Evolutionary conservation across 2,888 invertebrate genomes (phyloP).

Genomic region (Kryphioiulus occultus): DNA sequence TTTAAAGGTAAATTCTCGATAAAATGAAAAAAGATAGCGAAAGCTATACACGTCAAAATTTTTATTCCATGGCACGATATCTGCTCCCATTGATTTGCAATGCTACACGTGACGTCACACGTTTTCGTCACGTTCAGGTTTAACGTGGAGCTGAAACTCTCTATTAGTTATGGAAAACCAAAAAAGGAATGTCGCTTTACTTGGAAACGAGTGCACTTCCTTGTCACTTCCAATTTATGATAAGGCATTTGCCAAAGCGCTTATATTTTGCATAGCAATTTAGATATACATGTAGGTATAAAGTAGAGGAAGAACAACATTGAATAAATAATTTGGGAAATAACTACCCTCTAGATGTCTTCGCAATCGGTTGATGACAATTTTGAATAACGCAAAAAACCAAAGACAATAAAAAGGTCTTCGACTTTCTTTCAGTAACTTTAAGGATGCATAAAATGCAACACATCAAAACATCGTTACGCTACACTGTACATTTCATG

Average conservation of each 20-base stretch:
- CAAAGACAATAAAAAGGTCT: neutral
- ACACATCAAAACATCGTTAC: neutral
- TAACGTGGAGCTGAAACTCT: too few relatives aligned
- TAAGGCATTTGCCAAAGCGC: neutral
- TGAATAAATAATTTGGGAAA: neutral
- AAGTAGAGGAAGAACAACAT: neutral
- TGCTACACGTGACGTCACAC: too few relatives aligned
- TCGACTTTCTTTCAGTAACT: neutral
- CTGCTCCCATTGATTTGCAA: too few relatives aligned
- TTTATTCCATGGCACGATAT: too few relatives aligned
- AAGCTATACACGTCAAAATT: too few relatives aligned
- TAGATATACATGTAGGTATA: neutral
- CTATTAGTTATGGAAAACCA: slow-evolving; percentile 1
- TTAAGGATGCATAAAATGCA: neutral
- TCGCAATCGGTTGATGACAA: neutral
- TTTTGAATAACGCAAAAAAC: neutral
- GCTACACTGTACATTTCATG: too few relatives aligned
- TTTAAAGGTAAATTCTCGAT: too few relatives aligned
- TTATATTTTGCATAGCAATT: neutral
- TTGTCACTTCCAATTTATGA: slow-evolving; percentile 28
- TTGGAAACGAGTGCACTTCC: slow-evolving; percentile 39
- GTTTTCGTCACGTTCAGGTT: too few relatives aligned
- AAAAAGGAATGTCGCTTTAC: slow-evolving; percentile 32
- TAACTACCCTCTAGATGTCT: neutral
- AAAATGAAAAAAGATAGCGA: too few relatives aligned